Evolutionary conservation across 2,888 invertebrate genomes (phyloP), one percentile per base, ranked within the genome.

Genomic region (Caenorhabditis sp.): DNA sequence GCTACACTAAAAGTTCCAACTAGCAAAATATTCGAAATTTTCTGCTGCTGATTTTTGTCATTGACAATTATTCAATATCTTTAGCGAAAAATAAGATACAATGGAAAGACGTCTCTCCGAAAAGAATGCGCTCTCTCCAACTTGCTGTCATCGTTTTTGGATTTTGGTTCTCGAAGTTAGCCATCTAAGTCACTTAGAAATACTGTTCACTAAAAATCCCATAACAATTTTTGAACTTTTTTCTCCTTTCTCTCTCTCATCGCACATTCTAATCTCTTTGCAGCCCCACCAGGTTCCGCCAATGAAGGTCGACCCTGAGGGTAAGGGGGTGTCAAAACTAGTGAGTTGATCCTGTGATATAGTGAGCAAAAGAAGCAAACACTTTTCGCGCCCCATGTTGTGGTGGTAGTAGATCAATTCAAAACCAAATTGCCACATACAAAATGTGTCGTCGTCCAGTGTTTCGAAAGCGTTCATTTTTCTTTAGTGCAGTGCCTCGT

Each of bases 221-320:
- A 61, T 41, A 24, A 41, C 41, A 24, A 61, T 16, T 61, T 59
- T n/a, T 61, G 16, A 69, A 35, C n/a, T n/a, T n/a, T n/a, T n/a
- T n/a, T n/a, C n/a, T n/a, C 16, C 24, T 59, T 19, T 49, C 38
- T 12, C 22, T 8, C 54, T 56, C 54, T 26, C 68, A 35, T 10
- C 41, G 12, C 38, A 64, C 28, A 54, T 56, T 49, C 41, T 63
- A 64, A 66, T 64, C 58, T 63, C 47, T 80, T 84, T 84, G 68
- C 84, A 84, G 84, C 84, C 84, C 84, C 84, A 84, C 84, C 84
- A 84, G 84, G 84, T 84, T 84, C 84, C 84, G 54, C 84, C 84
- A 80, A 76, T 84, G 80, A 84, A 81, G 74, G 80, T 80, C 77
- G 63, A 84, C 80, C 84, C 84, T 76, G 73, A 80, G 80, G 84